Evolutionary conservation across 2,797 vertebrate genomes (phyloP), one percentile per base, ranked within the genome.

Genomic region (Argyrosomus regius): DNA sequence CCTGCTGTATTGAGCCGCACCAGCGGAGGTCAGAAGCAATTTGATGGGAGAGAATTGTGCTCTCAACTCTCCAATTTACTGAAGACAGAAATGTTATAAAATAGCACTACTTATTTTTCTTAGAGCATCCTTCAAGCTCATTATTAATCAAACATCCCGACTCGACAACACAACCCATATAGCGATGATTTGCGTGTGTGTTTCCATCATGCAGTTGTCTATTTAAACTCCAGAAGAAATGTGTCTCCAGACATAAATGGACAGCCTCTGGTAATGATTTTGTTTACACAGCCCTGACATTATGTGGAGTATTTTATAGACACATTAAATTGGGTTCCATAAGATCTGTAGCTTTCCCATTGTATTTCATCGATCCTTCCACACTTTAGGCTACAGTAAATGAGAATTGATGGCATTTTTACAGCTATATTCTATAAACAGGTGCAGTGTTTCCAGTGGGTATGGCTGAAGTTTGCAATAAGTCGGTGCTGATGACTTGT

Each of bases 11-110:
- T 75, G 54, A 83, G 64, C 71, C 53, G 57, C 58, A 45, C 24
- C 8, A 26, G 18, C 1, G 1, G 20, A 75, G 77, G 75, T 86
- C 80, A 77, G 16, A 65, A 68, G 75, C 69, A 77, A 79, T 72
- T 60, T 77, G 26, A 81, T 20, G 12, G 39, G n/a, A 64, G 46
- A 17, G 71, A 69, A 65, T 20, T 69, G 65, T 14, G 43, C 50
- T 56, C 8, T 35, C 3, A 70, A 64, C 12, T 17, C 17, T 12
- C 2, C 16, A 57, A 26, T 62, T 70, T 53, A 9, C 6, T 65
- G 20, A 53, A 52, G 13, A 63, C n/a, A 28, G 17, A 72, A 54
- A 58, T 43, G 31, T 43, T 18, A 53, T 22, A 49, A 66, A 65
- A 28, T 8, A 18, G 52, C 31, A 22, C 17, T 12, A 53, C 81